phyloP scores from a whole-genome alignment of 2,888 invertebrate species.

The Hirtodrosophila duncani region DNA sequence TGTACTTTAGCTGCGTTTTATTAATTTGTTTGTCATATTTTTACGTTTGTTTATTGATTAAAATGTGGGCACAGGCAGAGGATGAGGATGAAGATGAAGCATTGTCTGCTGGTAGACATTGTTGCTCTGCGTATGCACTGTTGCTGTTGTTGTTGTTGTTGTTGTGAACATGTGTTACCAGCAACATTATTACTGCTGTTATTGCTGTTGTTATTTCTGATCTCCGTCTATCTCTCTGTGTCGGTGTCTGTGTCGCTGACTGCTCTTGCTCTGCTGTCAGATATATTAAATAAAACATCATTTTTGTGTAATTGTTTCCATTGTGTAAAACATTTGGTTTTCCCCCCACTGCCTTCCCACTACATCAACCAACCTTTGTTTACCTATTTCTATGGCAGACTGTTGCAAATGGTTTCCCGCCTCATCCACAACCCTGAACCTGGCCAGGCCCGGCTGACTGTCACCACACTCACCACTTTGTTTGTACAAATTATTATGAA shows the following conservation, averaged over 20 bases:
- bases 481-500: conserved; percentile 64
- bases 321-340: conserved; percentile 27
- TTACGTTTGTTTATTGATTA: conserved; percentile 72
- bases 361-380: conserved; percentile 10
- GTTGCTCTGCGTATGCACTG: conserved; percentile 20
- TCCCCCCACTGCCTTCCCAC: conserved; percentile 19
- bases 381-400: conserved; percentile 43
- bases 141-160: conserved; percentile 25
- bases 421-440: neutral
- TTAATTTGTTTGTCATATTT: conserved; percentile 74
- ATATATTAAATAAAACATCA: conserved; percentile 53
- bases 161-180: conserved; percentile 63
- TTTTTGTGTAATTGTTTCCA: conserved; percentile 49
- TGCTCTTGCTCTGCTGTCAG: conserved; percentile 22
- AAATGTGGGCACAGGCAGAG: conserved; percentile 52
- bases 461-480: conserved; percentile 9
- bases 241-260: neutral
- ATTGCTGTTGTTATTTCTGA: conserved; percentile 38
- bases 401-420: conserved; percentile 20
- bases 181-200: conserved; percentile 48
- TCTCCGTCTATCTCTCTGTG: conserved; percentile 15
- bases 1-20: conserved; percentile 57
- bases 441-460: conserved; percentile 2
- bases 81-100: neutral
- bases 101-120: conserved; percentile 42